Conservation (phyloP, 1,140 invertebrate species). For the Drosophila prosaltans region DNA sequence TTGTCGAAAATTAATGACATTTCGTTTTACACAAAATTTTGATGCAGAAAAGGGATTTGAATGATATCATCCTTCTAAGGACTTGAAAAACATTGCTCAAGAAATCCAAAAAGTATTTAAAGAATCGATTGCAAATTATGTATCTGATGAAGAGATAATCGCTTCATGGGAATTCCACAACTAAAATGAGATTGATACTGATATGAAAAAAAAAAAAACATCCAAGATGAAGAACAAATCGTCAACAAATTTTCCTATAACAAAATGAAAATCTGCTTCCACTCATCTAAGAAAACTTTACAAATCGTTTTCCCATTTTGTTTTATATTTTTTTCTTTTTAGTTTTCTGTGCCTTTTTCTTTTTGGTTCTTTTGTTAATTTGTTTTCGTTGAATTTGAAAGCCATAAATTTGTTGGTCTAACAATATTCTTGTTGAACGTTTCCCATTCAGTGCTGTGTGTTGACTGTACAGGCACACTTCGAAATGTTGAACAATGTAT, state of each 20-base stretch:
- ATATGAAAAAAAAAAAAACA: background rate
- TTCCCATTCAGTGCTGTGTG: conserved; percentile 32
- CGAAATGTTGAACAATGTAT: conserved; percentile 65
- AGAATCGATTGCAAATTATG: no score
- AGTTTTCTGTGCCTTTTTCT: conserved; percentile 20
- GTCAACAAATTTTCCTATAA: background rate
- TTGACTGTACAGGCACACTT: conserved; percentile 27
- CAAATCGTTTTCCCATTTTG: background rate
- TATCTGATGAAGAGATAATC: background rate
- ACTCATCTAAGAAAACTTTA: background rate
- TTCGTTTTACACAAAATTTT: no score
- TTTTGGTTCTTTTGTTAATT: conserved; percentile 53
- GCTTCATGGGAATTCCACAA: background rate
- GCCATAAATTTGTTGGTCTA: conserved; percentile 80
- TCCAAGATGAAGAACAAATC: background rate
- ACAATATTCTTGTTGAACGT: conserved; percentile 73
- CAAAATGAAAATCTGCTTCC: background rate
- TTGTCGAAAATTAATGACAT: no score
- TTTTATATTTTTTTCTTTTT: background rate
- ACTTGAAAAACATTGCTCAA: no score
- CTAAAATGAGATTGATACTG: background rate
- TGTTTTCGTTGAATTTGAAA: conserved; percentile 67
- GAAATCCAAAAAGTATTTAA: no score
- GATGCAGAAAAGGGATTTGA: no score
- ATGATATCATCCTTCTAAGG: no score